phyloP scores from a whole-genome alignment of 2,888 invertebrate genomes.

The Rotaria socialis region DNA sequence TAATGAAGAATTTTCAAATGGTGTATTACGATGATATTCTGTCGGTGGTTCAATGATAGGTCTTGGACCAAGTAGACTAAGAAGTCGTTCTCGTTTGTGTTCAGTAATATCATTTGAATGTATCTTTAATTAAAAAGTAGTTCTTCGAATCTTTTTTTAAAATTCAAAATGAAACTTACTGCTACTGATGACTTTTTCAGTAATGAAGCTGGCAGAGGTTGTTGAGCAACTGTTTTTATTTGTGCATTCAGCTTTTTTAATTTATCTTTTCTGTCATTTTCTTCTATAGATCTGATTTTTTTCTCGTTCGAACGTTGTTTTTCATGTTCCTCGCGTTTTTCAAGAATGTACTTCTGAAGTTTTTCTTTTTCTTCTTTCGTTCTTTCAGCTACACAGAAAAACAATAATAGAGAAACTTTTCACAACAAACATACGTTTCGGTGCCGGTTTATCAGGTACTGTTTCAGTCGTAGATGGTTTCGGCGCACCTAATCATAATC shows the following conservation, averaged over 20 bases:
- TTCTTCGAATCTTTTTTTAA: not conserved
- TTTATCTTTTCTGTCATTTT: not conserved
- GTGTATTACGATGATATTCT: not conserved
- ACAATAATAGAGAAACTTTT: not conserved
- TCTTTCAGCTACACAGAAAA: not conserved
- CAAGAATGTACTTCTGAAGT: not conserved
- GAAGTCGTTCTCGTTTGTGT: not conserved
- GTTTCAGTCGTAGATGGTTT: too few relatives aligned
- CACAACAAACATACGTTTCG: not conserved
- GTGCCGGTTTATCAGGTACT: too few relatives aligned
- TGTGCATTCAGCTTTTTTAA: not conserved
- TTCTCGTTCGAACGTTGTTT: not conserved
- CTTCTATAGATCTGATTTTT: not conserved
- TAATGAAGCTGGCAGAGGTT: not conserved
- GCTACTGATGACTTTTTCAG: not conserved
- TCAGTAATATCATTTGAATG: not conserved
- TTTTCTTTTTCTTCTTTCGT: conserved; percentile 9
- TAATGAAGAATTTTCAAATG: not conserved
- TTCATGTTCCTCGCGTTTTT: not conserved
- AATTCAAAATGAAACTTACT: not conserved
- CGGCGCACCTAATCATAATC: too few relatives aligned
- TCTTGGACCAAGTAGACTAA: not conserved
- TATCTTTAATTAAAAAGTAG: not conserved
- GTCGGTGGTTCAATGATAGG: not conserved
- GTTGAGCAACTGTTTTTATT: not conserved